Evolutionary conservation across 2,888 invertebrate species (phyloP).

Genomic region (Drosophila siamana): DNA sequence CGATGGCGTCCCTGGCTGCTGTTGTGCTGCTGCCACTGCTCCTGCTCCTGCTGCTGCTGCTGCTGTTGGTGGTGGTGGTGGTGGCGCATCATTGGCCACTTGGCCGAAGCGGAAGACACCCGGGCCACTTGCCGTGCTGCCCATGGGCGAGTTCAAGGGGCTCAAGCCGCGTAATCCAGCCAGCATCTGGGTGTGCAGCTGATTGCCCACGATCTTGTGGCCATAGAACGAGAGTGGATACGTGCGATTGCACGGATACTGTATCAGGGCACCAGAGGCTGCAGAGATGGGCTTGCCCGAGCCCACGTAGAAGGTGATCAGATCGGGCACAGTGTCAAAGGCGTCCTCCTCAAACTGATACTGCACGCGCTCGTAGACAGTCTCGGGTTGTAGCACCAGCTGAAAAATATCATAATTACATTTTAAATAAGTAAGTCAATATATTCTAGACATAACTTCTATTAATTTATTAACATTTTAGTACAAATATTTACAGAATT

Average conservation of each 20-base stretch:
- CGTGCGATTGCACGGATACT: slow-evolving; percentile 93
- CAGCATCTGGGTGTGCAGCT: slow-evolving; percentile 85
- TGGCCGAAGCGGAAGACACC: slow-evolving; percentile 83
- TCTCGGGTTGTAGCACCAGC: slow-evolving; percentile 94
- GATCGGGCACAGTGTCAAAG: slow-evolving; percentile 96
- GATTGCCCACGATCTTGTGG: slow-evolving; percentile 87
- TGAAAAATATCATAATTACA: slow-evolving; percentile 76
- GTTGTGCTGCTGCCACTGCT: slow-evolving; percentile 21
- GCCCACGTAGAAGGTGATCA: slow-evolving; percentile 97
- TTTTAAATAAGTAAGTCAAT: not conserved
- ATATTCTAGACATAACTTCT: not conserved
- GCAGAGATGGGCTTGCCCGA: slow-evolving; percentile 95
- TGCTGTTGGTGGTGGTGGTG: slow-evolving; percentile 6
- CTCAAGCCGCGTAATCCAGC: slow-evolving; percentile 84
- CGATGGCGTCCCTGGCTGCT: slow-evolving; percentile 73
- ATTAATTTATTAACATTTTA: too few relatives aligned
- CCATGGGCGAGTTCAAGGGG: slow-evolving; percentile 85
- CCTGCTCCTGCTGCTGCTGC: slow-evolving; percentile 59
- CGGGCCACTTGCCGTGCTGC: slow-evolving; percentile 77
- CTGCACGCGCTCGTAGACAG: slow-evolving; percentile 95
- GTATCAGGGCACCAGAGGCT: slow-evolving; percentile 94
- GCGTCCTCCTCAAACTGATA: slow-evolving; percentile 97
- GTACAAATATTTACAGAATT: too few relatives aligned
- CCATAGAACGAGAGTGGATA: slow-evolving; percentile 92
- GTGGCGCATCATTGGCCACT: slow-evolving; percentile 20